Conservation (phyloP, 2,797 vertebrate species). For the Moxostoma hubbsi region DNA sequence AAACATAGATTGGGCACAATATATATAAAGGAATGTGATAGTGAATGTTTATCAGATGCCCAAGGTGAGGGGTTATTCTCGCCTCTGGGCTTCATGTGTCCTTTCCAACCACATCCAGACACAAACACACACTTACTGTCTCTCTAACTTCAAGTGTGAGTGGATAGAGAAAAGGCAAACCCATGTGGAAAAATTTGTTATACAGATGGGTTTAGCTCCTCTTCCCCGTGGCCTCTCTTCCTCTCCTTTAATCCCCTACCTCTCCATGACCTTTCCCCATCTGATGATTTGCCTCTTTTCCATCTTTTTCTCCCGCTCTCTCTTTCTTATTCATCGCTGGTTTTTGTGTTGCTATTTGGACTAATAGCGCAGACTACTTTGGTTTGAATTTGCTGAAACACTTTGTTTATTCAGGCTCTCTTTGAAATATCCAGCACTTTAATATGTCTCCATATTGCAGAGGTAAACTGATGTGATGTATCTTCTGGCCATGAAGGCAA, state of each 20-base stretch:
- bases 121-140: constrained; percentile 2
- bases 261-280: constrained; percentile 58
- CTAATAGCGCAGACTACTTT: constrained; percentile 25
- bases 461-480: constrained; percentile 20
- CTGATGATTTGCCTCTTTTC: constrained; percentile 11
- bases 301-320: constrained; percentile 20
- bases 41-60: not conserved
- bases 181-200: constrained; percentile 64
- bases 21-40: constrained; percentile 36
- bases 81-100: constrained; percentile 6
- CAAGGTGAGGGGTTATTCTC: constrained; percentile 20
- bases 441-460: not conserved
- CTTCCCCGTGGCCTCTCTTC: constrained; percentile 48
- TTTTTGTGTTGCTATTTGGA: constrained; percentile 34
- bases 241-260: constrained; percentile 53
- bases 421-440: constrained; percentile 25
- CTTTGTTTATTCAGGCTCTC: constrained; percentile 12
- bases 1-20: not conserved
- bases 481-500: constrained; percentile 9
- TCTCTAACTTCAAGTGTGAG: constrained; percentile 23
- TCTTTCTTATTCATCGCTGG: not conserved
- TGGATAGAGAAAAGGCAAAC: constrained; percentile 39
- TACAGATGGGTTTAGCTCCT: constrained; percentile 64
- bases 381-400: constrained; percentile 19
- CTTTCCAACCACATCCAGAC: constrained; percentile 1